Percentiles rank a stretch among this genome's conserved stretches.
These are phyloP conservation scores for Osmerus mordax DNA, from an alignment of 2,113 vertebrate species.

Conservation along the genomic window DNA sequence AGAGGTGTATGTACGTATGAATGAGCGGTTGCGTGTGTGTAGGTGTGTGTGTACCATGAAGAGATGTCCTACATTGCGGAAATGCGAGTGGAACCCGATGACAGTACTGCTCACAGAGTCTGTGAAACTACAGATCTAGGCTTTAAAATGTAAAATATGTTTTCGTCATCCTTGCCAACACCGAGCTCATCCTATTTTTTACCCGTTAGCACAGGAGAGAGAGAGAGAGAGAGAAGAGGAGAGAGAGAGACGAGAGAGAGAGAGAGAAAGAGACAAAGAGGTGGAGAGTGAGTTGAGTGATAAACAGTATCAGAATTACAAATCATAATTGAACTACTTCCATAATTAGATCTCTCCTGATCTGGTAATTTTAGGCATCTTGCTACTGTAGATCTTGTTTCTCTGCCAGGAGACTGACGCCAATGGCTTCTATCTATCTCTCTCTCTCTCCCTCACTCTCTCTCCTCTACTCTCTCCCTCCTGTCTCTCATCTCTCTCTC, in stretches of 20 bases:
- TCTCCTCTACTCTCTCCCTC: neutral
- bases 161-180: slow-evolving; percentile 52
- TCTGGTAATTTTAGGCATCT: slow-evolving; percentile 64
- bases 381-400: slow-evolving; percentile 47
- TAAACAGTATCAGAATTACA: slow-evolving; percentile 45
- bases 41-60: slow-evolving; percentile 10
- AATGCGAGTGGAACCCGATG: slow-evolving; percentile 33
- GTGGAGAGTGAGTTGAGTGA: slow-evolving; percentile 27
- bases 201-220: slow-evolving; percentile 39
- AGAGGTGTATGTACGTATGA: neutral
- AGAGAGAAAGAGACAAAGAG: slow-evolving; percentile 23
- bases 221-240: slow-evolving; percentile 13
- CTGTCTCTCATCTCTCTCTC: neutral
- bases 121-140: slow-evolving; percentile 33
- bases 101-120: slow-evolving; percentile 33
- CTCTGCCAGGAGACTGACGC: slow-evolving; percentile 46
- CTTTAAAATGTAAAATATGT: slow-evolving; percentile 64
- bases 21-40: slow-evolving; percentile 22
- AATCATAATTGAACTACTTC: slow-evolving; percentile 47
- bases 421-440: slow-evolving; percentile 13
- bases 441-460: neutral
- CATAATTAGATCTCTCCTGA: slow-evolving; percentile 59
- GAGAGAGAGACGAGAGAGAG: slow-evolving; percentile 15
- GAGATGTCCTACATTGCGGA: slow-evolving; percentile 34
- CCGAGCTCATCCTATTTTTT: slow-evolving; percentile 41